Evolutionary conservation across 2,888 invertebrate genomes (phyloP).

Genomic region (Platypus cylindrus): DNA sequence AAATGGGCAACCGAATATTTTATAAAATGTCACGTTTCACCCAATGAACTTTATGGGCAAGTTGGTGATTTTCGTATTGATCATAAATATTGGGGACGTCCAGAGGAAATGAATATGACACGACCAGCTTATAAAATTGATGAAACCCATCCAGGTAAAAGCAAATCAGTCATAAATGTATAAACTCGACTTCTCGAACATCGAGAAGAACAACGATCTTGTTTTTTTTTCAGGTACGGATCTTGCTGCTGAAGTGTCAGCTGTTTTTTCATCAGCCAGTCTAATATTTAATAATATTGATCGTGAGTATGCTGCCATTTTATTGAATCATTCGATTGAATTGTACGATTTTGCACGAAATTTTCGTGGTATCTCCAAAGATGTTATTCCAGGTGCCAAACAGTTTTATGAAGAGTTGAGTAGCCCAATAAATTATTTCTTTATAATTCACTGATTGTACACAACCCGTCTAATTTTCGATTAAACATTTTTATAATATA

Average conservation of each 20-base stretch:
- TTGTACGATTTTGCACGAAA: conserved; percentile 40
- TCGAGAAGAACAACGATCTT: too few relatives aligned
- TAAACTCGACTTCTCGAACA: too few relatives aligned
- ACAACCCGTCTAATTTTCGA: not conserved
- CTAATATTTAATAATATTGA: conserved; percentile 37
- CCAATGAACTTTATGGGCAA: conserved; percentile 42
- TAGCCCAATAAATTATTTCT: not conserved
- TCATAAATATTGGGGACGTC: conserved; percentile 48
- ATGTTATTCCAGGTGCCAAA: conserved; percentile 38
- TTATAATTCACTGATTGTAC: not conserved
- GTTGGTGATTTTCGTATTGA: conserved; percentile 44
- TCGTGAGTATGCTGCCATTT: conserved; percentile 32
- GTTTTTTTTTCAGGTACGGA: conserved; percentile 35
- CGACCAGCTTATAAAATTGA: conserved; percentile 46
- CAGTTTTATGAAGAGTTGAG: conserved; percentile 39
- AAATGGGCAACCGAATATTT: conserved; percentile 50
- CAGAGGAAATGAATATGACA: conserved; percentile 45
- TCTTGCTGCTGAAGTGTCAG: conserved; percentile 46
- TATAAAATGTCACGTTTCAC: conserved; percentile 42
- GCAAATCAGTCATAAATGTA: not conserved
- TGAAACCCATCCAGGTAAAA: conserved; percentile 36
- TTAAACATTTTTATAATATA: not conserved
- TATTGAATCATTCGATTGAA: conserved; percentile 38
- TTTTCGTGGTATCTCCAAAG: conserved; percentile 39
- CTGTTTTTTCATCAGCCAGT: conserved; percentile 43